phyloP scores from a whole-genome alignment of 2,113 vertebrate genomes.

The Pandion haliaetus region DNA sequence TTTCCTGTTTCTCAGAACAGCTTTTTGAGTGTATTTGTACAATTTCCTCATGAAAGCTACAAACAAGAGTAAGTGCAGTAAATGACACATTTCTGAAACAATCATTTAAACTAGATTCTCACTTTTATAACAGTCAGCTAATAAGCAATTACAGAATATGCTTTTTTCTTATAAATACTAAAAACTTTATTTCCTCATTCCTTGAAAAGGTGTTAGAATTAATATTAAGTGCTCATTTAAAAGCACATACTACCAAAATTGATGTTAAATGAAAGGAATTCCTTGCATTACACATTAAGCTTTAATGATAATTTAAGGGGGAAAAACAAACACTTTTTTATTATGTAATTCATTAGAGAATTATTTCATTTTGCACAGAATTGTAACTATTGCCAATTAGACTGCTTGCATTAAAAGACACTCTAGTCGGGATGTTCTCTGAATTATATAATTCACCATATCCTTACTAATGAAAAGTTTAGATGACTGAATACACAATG shows the following conservation, averaged over 20 bases:
- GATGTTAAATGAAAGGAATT: slow-evolving; percentile 43
- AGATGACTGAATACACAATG: background rate
- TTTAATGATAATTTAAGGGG: slow-evolving; percentile 47
- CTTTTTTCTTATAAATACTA: slow-evolving; percentile 38
- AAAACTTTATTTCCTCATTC: slow-evolving; percentile 47
- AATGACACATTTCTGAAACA: background rate
- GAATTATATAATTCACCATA: slow-evolving; percentile 27
- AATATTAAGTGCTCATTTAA: slow-evolving; percentile 49
- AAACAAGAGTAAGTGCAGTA: background rate
- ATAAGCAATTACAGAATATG: slow-evolving; percentile 46
- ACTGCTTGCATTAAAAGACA: slow-evolving; percentile 25
- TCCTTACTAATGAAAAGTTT: slow-evolving; percentile 56
- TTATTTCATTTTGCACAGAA: slow-evolving; percentile 33
- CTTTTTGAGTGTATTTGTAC: background rate
- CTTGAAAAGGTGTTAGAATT: slow-evolving; percentile 39
- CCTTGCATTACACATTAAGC: slow-evolving; percentile 43
- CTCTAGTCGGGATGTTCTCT: background rate
- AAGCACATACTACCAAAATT: slow-evolving; percentile 24
- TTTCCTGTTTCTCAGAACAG: slow-evolving; percentile 27
- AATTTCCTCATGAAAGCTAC: slow-evolving; percentile 31
- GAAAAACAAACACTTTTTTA: slow-evolving; percentile 39
- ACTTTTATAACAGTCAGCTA: slow-evolving; percentile 15
- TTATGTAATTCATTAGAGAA: slow-evolving; percentile 50
- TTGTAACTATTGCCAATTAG: slow-evolving; percentile 29
- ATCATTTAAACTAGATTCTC: slow-evolving; percentile 39